These are phyloP conservation scores for Tachystola acroxantha DNA, from an alignment of 2,888 invertebrate species.

Conservation along the genomic window DNA sequence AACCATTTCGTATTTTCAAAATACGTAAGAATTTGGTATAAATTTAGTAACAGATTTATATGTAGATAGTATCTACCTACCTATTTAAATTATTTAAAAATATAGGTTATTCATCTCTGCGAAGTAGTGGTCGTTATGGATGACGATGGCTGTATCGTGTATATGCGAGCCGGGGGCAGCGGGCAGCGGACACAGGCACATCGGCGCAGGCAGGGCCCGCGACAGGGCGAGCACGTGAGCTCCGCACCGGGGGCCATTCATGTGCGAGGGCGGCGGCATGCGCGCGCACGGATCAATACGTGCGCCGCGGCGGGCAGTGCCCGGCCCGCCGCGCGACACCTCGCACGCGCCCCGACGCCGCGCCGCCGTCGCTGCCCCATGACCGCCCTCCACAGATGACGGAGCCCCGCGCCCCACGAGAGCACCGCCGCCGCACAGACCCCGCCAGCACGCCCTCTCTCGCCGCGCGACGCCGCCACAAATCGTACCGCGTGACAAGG, in stretches of 20 bases:
- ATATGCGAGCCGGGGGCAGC: no score
- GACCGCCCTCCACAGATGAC: conserved; percentile 75
- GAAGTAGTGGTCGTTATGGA: no score
- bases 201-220: no score
- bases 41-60: no score
- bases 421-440: conserved; percentile 44
- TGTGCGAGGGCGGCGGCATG: conserved; percentile 60
- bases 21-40: no score
- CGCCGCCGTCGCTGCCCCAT: conserved; percentile 48
- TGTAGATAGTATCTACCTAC: no score
- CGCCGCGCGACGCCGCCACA: conserved; percentile 36
- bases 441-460: conserved; percentile 53
- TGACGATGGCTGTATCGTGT: no score
- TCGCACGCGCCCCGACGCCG: conserved; percentile 48
- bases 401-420: conserved; percentile 66
- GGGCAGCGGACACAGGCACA: no score
- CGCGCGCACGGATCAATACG: conserved; percentile 66
- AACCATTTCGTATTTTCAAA: no score
- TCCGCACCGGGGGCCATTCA: conserved; percentile 67
- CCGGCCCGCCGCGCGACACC: conserved; percentile 62
- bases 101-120: no score
- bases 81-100: no score
- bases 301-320: conserved; percentile 54
- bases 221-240: conserved; percentile 58
- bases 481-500: conserved; percentile 52